These are phyloP conservation scores for Homalodisca vitripennis DNA, from an alignment of 1,140 invertebrate species.

Conservation along the genomic window DNA sequence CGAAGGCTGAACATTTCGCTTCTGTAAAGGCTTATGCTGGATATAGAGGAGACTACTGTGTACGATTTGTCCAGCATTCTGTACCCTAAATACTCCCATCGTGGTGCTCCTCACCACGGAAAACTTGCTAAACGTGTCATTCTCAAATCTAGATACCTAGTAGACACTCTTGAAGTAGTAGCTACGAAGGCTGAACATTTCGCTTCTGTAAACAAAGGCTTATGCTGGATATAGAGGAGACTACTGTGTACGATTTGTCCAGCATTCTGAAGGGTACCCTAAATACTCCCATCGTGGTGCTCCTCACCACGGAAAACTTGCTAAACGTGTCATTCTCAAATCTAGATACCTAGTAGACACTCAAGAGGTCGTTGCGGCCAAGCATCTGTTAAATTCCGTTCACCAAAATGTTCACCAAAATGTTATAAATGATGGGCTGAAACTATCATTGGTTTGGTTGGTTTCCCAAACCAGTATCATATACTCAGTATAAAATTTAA, in stretches of 20 bases:
- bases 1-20: slow-evolving; percentile 37
- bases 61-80: neutral
- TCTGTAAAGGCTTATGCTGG: slow-evolving; percentile 32
- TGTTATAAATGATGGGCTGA: too few relatives aligned
- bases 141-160: slow-evolving; percentile 27
- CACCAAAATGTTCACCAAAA: too few relatives aligned
- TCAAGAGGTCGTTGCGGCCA: neutral
- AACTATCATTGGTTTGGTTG: too few relatives aligned
- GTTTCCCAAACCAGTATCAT: too few relatives aligned
- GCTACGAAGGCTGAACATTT: slow-evolving; percentile 38
- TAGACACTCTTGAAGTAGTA: slow-evolving; percentile 37
- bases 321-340: neutral
- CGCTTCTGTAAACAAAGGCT: slow-evolving; percentile 31
- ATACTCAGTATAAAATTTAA: too few relatives aligned
- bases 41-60: slow-evolving; percentile 12
- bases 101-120: slow-evolving; percentile 35
- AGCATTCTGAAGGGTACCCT: neutral
- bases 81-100: slow-evolving; percentile 13
- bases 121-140: slow-evolving; percentile 28
- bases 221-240: slow-evolving; percentile 26
- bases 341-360: neutral
- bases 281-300: slow-evolving; percentile 34
- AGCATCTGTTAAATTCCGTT: too few relatives aligned
- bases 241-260: neutral
- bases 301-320: slow-evolving; percentile 29